Evolutionary conservation across 2,113 vertebrate genomes (phyloP).

Genomic region (Phyllopteryx taeniolatus): DNA sequence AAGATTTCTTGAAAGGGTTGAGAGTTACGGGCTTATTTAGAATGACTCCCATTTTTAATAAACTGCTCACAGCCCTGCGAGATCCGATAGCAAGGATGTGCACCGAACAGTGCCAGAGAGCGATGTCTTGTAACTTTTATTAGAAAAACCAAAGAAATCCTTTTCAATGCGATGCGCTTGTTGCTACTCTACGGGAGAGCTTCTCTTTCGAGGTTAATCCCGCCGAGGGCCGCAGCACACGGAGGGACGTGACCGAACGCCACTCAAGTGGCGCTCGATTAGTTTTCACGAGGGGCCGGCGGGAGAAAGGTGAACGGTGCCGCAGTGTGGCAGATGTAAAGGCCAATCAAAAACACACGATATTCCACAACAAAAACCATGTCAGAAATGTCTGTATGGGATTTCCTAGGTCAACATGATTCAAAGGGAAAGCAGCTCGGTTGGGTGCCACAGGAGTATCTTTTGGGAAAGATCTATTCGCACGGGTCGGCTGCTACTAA

Average conservation of each 20-base stretch:
- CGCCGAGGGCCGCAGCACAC: background rate
- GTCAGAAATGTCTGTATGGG: too few relatives aligned
- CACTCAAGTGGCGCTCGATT: background rate
- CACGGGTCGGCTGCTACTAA: constrained; percentile 54
- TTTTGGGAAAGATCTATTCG: constrained; percentile 17
- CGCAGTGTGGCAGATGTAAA: too few relatives aligned
- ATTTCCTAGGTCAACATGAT: too few relatives aligned
- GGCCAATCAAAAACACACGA: too few relatives aligned
- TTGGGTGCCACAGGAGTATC: background rate
- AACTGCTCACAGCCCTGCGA: constrained; percentile 62
- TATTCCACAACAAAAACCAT: too few relatives aligned
- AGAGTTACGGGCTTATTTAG: constrained; percentile 70
- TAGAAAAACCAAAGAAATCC: constrained; percentile 37
- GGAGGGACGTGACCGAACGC: too few relatives aligned
- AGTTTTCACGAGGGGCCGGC: background rate
- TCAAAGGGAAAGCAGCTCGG: background rate
- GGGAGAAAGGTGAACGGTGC: background rate
- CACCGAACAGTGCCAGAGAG: constrained; percentile 59
- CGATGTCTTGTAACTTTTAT: constrained; percentile 67
- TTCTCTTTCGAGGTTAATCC: constrained; percentile 32
- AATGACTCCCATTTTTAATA: constrained; percentile 78
- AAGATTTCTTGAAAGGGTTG: constrained; percentile 65
- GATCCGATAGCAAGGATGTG: constrained; percentile 62
- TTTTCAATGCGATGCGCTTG: constrained; percentile 28
- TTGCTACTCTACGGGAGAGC: constrained; percentile 34